Conservation (phyloP, 2,113 vertebrate species). For the Paradoxurus hermaphroditus region DNA sequence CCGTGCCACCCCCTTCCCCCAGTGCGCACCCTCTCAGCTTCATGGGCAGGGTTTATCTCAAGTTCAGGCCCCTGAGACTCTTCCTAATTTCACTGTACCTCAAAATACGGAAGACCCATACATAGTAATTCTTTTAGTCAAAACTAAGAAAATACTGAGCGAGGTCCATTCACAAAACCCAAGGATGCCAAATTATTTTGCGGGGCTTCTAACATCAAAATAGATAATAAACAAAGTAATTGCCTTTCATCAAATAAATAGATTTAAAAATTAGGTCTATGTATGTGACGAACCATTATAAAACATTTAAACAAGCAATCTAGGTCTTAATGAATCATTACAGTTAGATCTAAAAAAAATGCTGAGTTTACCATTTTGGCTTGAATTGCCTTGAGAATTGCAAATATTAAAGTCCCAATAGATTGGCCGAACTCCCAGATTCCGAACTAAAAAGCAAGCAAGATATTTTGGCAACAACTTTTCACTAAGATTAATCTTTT, state of each 20-base stretch:
- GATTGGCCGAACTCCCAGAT: background rate
- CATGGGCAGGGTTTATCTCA: too few species aligned
- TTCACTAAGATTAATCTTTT: background rate
- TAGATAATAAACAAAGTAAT: background rate
- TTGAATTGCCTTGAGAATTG: background rate
- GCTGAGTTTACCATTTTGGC: background rate
- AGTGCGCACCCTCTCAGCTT: background rate
- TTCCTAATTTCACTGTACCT: background rate
- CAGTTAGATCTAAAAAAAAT: background rate
- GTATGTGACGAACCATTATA: background rate
- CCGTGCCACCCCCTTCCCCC: background rate
- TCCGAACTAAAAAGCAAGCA: background rate
- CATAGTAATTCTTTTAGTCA: background rate
- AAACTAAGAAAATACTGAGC: background rate
- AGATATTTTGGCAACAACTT: background rate
- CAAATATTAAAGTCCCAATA: background rate
- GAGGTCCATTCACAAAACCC: background rate
- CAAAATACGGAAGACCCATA: background rate
- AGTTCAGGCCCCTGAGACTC: background rate
- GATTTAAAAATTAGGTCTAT: background rate
- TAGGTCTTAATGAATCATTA: conserved; percentile 29
- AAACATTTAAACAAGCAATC: conserved; percentile 35
- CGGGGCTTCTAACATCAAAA: background rate
- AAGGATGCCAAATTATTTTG: background rate
- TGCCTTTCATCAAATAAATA: background rate